Evolutionary conservation across 1,140 invertebrate genomes (phyloP).

Genomic region (Aplysia californica): DNA sequence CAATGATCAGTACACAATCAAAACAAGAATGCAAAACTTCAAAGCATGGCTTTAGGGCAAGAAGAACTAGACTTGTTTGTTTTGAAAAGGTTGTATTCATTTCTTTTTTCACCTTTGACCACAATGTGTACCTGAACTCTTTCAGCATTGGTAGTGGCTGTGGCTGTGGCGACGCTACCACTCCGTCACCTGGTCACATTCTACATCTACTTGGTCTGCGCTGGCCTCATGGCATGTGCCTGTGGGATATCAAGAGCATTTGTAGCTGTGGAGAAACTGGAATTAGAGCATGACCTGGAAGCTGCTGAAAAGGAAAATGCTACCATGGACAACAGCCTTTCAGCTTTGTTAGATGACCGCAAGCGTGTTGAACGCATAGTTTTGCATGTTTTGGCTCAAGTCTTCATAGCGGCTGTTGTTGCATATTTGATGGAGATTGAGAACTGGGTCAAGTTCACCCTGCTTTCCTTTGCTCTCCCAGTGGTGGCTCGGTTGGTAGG

Average conservation of each 20-base stretch:
- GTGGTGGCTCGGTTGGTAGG: conserved; percentile 69
- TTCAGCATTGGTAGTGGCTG: conserved; percentile 70
- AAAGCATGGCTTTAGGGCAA: too few relatives aligned
- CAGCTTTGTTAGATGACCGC: conserved; percentile 54
- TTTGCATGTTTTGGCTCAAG: conserved; percentile 65
- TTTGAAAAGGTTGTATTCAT: too few relatives aligned
- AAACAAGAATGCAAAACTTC: too few relatives aligned
- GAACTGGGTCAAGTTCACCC: conserved; percentile 60
- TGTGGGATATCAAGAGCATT: conserved; percentile 70
- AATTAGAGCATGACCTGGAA: conserved; percentile 45
- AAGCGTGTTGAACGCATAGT: conserved; percentile 54
- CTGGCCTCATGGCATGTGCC: conserved; percentile 64
- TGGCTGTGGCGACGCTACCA: conserved; percentile 70
- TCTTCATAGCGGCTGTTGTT: conserved; percentile 66
- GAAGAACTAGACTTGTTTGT: too few relatives aligned
- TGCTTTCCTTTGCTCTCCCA: conserved; percentile 69
- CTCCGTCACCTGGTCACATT: conserved; percentile 69
- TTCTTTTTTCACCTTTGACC: too few relatives aligned
- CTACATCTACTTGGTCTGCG: conserved; percentile 71
- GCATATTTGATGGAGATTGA: conserved; percentile 69
- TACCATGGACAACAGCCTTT: conserved; percentile 41
- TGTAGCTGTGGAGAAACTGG: conserved; percentile 61
- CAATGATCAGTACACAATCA: too few relatives aligned
- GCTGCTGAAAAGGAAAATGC: conserved; percentile 29
- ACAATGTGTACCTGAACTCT: too few relatives aligned